Evolutionary conservation across 2,888 invertebrate genomes (phyloP), one percentile per base, ranked within the genome.

Genomic region (Dendrolimus pini): DNA sequence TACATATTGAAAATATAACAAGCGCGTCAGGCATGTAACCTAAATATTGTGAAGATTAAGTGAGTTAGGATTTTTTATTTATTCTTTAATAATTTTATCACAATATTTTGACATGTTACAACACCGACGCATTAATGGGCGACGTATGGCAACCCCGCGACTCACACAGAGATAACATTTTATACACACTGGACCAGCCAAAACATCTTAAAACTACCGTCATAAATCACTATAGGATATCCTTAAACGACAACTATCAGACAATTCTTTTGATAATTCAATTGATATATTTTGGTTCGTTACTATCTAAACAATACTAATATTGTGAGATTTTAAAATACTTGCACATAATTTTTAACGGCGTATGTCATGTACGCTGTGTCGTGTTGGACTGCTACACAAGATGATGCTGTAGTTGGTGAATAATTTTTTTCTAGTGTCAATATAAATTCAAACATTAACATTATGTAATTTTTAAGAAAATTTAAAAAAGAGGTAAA

Each of bases 121-220:
- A 66, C 70, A 69, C 71, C 67, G 65, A 68, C 70, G 67, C 68
- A 61, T 52, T 66, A 62, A 63, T 61, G 64, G 64, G 64, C 12
- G 47, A 47, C 63, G 62, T 64, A 62, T 61, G 63, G 63, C 71
- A 68, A 67, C 65, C 65, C 65, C 69, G 68, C 65, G 63, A 67
- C 64, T 62, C 59, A 59, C 65, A 66, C 64, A 62, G 62, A 65
- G 63, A 63, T 68, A 68, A 62, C 66, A 52, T 59, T 66, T 67
- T 63, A 65, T 68, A 59, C 62, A 71, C 68, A 74, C 71, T 77
- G 77, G 77, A 75, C 77, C 77, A 75, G 73, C 74, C 77, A 75
- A 70, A 72, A 66, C 62, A 69, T 69, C 70, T 68, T 69, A 69
- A 69, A 70, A 63, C 68, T 75, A 77, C 52, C 62, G 62, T 65